These are phyloP conservation scores for Tonatia bakeri DNA, from an alignment of 2,113 vertebrate species.

Conservation along the genomic window DNA sequence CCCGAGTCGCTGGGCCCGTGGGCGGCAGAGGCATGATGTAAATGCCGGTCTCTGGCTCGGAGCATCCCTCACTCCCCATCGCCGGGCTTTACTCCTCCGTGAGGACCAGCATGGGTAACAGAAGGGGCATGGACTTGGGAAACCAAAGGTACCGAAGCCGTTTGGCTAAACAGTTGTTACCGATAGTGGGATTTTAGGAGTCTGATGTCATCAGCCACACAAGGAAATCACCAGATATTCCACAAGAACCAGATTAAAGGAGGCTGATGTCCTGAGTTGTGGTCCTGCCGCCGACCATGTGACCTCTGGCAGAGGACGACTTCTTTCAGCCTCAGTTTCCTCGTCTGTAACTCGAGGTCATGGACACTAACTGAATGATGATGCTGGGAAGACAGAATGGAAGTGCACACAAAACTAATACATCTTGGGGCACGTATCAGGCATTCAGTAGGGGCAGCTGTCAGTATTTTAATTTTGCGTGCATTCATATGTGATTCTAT, in stretches of 20 bases:
- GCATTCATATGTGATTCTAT: neutral
- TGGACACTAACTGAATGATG: neutral
- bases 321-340: neutral
- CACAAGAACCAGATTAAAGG: no score
- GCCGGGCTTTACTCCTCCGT: neutral
- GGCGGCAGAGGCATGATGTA: neutral
- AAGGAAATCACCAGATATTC: no score
- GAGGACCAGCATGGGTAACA: neutral
- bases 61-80: rapidly evolving
- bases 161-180: no score
- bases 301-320: neutral
- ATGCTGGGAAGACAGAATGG: neutral
- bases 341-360: neutral
- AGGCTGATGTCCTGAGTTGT: neutral
- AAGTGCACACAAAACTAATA: neutral
- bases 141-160: no score
- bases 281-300: neutral
- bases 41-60: neutral
- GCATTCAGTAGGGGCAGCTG: neutral
- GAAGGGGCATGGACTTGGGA: neutral
- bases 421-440: neutral
- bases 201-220: no score
- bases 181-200: no score
- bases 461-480: neutral
- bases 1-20: neutral